Evolutionary conservation across 1,140 invertebrate species (phyloP).

Genomic region (Archivesica marissinica): DNA sequence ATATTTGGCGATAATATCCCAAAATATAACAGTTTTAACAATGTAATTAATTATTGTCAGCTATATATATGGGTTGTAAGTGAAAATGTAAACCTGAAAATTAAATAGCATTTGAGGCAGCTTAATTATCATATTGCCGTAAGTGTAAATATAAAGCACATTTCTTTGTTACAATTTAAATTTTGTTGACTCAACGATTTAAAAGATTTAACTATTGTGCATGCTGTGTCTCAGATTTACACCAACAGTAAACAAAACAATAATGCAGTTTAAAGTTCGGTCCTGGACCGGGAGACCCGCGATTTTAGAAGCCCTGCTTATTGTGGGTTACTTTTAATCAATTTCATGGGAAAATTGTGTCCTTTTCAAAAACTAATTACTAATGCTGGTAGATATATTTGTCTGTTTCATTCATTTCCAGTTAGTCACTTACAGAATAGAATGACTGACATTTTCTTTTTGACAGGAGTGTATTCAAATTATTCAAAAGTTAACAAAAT

Average conservation of each 20-base stretch:
- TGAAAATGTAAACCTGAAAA: conserved; percentile 6
- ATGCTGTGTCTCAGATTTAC: neutral
- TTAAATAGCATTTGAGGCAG: neutral
- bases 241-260: conserved; percentile 8
- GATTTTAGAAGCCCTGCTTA: too few relatives aligned
- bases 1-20: neutral
- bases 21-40: neutral
- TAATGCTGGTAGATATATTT: neutral
- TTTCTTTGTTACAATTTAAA: conserved; percentile 1
- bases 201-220: neutral
- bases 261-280: too few relatives aligned
- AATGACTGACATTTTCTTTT: conserved; percentile 27
- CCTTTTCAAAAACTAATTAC: conserved; percentile 16
- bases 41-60: neutral
- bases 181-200: neutral
- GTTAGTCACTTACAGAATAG: neutral
- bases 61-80: too few relatives aligned
- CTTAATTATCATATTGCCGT: conserved; percentile 5
- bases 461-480: neutral
- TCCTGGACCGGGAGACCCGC: too few relatives aligned
- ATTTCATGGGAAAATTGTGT: conserved; percentile 31
- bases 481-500: conserved; percentile 34
- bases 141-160: neutral
- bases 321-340: conserved; percentile 9
- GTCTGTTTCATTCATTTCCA: conserved; percentile 11